Percentiles rank a stretch among this genome's conserved stretches.
These are phyloP conservation scores for Hippoglossus stenolepis DNA, from an alignment of 2,113 vertebrate species.

Conservation along the genomic window DNA sequence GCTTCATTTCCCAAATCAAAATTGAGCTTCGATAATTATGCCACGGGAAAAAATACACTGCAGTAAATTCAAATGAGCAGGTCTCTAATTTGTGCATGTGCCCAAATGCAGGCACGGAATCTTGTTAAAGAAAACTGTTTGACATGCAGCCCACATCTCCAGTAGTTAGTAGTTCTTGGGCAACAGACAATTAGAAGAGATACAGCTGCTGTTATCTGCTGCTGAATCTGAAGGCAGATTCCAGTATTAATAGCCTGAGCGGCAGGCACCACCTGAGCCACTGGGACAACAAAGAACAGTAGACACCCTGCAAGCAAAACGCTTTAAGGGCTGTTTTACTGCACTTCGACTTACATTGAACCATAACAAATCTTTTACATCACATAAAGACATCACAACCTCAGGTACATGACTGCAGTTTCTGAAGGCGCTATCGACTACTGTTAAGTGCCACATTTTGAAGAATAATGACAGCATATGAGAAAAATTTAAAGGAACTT, in stretches of 20 bases:
- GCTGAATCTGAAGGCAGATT: constrained; percentile 58
- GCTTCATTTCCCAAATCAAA: constrained; percentile 16
- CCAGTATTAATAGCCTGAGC: constrained; percentile 50
- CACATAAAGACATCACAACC: neutral
- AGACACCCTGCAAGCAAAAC: constrained; percentile 33
- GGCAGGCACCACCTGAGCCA: constrained; percentile 46
- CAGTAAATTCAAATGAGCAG: constrained; percentile 39
- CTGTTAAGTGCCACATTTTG: neutral
- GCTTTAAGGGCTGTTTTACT: neutral
- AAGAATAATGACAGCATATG: neutral
- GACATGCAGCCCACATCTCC: constrained; percentile 63
- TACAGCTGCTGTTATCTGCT: constrained; percentile 51
- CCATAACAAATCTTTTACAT: constrained; percentile 10
- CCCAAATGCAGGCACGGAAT: constrained; percentile 18
- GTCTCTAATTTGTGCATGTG: constrained; percentile 32
- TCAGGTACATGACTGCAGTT: neutral
- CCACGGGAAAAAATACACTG: neutral
- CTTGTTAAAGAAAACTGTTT: constrained; percentile 33
- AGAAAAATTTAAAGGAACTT: neutral
- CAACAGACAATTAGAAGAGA: constrained; percentile 71
- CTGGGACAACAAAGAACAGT: constrained; percentile 33
- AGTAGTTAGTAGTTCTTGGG: constrained; percentile 56
- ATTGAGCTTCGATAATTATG: constrained; percentile 16
- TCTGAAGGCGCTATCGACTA: neutral
- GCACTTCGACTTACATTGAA: constrained; percentile 1